Evolutionary conservation across 1,140 invertebrate genomes (phyloP).

Genomic region (Cephus cinctus): DNA sequence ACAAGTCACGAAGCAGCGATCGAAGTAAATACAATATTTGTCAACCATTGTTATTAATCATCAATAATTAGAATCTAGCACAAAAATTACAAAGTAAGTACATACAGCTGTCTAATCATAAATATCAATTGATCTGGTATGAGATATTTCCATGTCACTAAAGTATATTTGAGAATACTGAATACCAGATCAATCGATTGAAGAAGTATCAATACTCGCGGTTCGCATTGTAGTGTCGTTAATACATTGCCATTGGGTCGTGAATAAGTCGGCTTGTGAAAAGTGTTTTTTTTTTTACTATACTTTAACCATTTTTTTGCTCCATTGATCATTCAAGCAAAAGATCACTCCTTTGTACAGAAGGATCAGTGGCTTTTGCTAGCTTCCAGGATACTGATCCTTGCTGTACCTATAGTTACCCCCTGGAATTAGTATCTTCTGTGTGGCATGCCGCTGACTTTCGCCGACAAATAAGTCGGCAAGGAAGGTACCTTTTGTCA

Average conservation of each 20-base stretch:
- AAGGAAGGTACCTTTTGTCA: too few species aligned
- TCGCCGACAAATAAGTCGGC: too few species aligned
- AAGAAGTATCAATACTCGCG: slow-evolving; percentile 20
- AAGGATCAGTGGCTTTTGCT: slow-evolving; percentile 21
- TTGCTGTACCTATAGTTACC: slow-evolving; percentile 9
- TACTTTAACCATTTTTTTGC: background rate
- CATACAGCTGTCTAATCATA: too few species aligned
- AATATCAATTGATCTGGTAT: too few species aligned
- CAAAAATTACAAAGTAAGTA: too few species aligned
- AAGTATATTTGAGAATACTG: too few species aligned
- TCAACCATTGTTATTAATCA: too few species aligned
- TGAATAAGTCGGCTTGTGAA: slow-evolving; percentile 19
- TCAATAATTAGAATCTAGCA: too few species aligned
- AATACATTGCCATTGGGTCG: slow-evolving; percentile 24
- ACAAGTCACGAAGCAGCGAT: too few species aligned
- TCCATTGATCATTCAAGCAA: slow-evolving; percentile 8
- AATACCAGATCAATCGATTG: slow-evolving; percentile 30
- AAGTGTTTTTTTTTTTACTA: slow-evolving; percentile 10
- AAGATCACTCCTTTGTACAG: slow-evolving; percentile 17
- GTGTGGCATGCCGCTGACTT: background rate
- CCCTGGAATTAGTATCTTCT: slow-evolving; percentile 3
- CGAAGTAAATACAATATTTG: too few species aligned
- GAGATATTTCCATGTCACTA: too few species aligned
- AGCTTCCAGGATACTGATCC: slow-evolving; percentile 12
- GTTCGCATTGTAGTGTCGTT: slow-evolving; percentile 14